These are phyloP conservation scores for Oostethus manadensis DNA, from an alignment of 2,113 vertebrate genomes.

Conservation along the genomic window DNA sequence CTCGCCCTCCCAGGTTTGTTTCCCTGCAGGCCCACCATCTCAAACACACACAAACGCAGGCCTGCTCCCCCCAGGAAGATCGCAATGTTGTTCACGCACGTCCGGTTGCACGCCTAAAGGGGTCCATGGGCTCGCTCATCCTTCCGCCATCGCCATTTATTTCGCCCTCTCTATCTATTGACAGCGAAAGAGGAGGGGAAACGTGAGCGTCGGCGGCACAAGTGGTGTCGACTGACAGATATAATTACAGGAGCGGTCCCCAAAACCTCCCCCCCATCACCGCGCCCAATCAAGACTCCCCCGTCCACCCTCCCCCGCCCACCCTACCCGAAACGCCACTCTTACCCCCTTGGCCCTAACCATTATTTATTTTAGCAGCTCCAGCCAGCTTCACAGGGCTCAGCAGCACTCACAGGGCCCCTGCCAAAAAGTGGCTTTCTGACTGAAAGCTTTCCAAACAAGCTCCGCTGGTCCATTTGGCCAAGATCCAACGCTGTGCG, in stretches of 20 bases:
- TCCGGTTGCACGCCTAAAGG: conserved; percentile 44
- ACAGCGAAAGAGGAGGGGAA: conserved; percentile 47
- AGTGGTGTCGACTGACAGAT: conserved; percentile 67
- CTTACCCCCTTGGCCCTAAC: conserved; percentile 60
- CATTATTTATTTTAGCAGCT: conserved; percentile 76
- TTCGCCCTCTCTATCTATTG: conserved; percentile 34
- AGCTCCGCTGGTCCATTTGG: conserved; percentile 80
- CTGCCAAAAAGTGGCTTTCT: conserved; percentile 75
- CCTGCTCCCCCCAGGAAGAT: conserved; percentile 27
- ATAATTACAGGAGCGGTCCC: conserved; percentile 68
- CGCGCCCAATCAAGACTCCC: conserved; percentile 3
- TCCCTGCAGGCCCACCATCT: conserved; percentile 19
- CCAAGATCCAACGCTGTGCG: conserved; percentile 70
- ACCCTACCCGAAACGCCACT: conserved; percentile 42
- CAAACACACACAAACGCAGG: conserved; percentile 18
- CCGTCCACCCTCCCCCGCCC: background rate
- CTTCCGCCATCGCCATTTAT: background rate
- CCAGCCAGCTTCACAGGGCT: conserved; percentile 68
- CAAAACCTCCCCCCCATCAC: conserved; percentile 27
- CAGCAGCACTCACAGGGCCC: conserved; percentile 66
- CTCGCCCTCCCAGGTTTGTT: conserved; percentile 57
- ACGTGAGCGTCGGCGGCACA: conserved; percentile 57
- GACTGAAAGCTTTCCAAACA: conserved; percentile 85
- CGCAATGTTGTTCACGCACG: conserved; percentile 36
- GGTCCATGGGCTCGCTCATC: conserved; percentile 12